Base-by-base conservation (phyloP, 2,797 vertebrate genomes). In the Eurystomus glaucurus region DNA sequence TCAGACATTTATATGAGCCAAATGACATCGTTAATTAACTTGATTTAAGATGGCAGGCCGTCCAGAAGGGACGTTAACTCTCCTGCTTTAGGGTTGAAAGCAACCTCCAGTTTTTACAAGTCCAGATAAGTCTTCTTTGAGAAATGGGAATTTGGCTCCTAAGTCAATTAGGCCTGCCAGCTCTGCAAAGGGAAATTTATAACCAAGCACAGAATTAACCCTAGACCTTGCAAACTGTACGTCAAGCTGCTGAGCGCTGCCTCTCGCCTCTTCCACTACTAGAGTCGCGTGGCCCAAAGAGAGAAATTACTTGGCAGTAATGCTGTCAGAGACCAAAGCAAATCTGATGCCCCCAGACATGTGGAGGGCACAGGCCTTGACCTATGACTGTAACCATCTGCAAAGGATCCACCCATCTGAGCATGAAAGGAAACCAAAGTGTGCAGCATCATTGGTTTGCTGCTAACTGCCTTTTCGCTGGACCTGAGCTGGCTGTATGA, bases 161-260 rank as follows among this genome's bases (percentile, higher is more conserved):
- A 96, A 97, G 95, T 93, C 95, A 97, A 95, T 95, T 97, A 94
- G 91, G 21, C 48, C 80, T 81, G 91, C 84, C 93, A 90, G 5
- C 31, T 61, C 87, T 80, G 57, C 95, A 81, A 77, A 90, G 94
- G 58, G 75, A 71, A 91, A 77, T 94, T 91, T 91, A 93, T 65
- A 93, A 60, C 17, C 1, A 33, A 91, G 92, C 45, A 41, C 77
- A 85, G 81, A 97, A 93, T 93, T 97, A 96, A 97, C 92, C 95
- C 93, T 29, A 62, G 90, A 88, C 92, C 88, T 62, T 23, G 26
- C 92, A 93, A 80, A 80, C 68, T 74, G 55, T 54, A 46, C 8
- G 60, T 91, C 92, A 96, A 72, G 80, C 83, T 76, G 74, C 93
- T 45, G 62, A 54, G 66, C 55, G 4, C 83, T 89, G 72, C 76